Percentiles rank a stretch among this genome's conserved stretches.
phyloP scores from a whole-genome alignment of 2,113 vertebrate genomes.

The Cricetomys ansorgei region DNA sequence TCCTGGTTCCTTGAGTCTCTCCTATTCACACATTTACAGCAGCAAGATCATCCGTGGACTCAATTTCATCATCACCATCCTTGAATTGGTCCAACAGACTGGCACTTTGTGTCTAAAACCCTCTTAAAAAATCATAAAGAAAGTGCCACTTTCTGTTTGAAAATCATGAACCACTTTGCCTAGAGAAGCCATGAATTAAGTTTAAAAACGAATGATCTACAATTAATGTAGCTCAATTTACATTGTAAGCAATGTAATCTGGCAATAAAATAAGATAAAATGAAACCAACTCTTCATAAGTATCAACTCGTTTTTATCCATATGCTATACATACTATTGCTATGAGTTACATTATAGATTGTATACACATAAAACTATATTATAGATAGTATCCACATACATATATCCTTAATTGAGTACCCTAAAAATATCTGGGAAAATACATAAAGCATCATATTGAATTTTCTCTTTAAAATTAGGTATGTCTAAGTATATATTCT shows the following conservation, averaged over 20 bases:
- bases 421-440: slow-evolving; percentile 18
- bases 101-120: slow-evolving; percentile 39
- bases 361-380: not conserved
- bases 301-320: slow-evolving; percentile 1
- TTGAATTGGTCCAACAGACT: slow-evolving; percentile 38
- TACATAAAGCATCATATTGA: not conserved
- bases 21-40: not conserved
- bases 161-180: slow-evolving; percentile 49
- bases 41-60: not conserved
- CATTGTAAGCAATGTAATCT: not conserved
- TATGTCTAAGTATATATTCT: not conserved
- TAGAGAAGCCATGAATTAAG: slow-evolving; percentile 39
- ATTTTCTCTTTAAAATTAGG: slow-evolving; percentile 31
- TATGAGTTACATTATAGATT: not conserved
- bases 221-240: slow-evolving; percentile 43
- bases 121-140: slow-evolving; percentile 38
- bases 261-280: slow-evolving; percentile 42
- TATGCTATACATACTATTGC: not conserved
- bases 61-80: not conserved
- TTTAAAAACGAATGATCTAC: slow-evolving; percentile 55
- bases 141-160: slow-evolving; percentile 42
- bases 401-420: not conserved
- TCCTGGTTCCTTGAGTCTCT: not conserved
- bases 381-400: not conserved
- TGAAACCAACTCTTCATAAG: not conserved